phyloP scores from a whole-genome alignment of 2,113 vertebrate genomes.

The Gorsachius goisagi region DNA sequence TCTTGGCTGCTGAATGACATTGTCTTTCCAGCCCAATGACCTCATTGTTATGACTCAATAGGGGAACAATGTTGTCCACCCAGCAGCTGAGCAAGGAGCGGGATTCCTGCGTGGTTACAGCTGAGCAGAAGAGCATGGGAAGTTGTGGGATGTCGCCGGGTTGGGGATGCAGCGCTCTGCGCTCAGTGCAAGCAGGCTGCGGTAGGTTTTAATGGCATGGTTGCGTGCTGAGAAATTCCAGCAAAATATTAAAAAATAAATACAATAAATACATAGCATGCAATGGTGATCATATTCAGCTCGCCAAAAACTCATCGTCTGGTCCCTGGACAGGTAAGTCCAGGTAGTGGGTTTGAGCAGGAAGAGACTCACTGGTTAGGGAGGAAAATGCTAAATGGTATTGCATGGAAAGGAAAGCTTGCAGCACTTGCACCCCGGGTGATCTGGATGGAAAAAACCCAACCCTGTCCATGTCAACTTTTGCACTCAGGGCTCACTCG shows the following conservation, averaged over 20 bases:
- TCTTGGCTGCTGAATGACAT: conserved; percentile 63
- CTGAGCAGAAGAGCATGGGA: conserved; percentile 48
- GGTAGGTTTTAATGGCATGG: not conserved
- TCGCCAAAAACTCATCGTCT: not conserved
- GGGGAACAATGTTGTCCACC: conserved; percentile 58
- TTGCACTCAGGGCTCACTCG: not conserved
- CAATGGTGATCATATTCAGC: not conserved
- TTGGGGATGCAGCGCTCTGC: not conserved
- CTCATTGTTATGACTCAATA: conserved; percentile 62
- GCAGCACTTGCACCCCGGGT: fast-evolving
- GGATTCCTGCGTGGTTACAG: conserved; percentile 5
- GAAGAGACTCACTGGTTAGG: not conserved
- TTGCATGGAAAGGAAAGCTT: not conserved
- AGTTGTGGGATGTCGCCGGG: not conserved
- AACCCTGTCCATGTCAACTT: fast-evolving
- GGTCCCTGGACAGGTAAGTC: not conserved
- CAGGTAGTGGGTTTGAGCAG: not conserved
- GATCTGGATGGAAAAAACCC: not conserved
- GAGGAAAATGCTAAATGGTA: not conserved
- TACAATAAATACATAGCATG: not conserved
- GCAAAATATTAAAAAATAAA: not conserved
- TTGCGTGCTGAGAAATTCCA: not conserved
- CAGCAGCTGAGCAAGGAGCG: conserved; percentile 53
- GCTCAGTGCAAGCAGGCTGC: not conserved
- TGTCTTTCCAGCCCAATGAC: conserved; percentile 54